A percentile compares a stretch with the other conserved stretches of the same genome.
phyloP scores from a whole-genome alignment of 2,888 invertebrate genomes.

The Ferrisia virgata region DNA sequence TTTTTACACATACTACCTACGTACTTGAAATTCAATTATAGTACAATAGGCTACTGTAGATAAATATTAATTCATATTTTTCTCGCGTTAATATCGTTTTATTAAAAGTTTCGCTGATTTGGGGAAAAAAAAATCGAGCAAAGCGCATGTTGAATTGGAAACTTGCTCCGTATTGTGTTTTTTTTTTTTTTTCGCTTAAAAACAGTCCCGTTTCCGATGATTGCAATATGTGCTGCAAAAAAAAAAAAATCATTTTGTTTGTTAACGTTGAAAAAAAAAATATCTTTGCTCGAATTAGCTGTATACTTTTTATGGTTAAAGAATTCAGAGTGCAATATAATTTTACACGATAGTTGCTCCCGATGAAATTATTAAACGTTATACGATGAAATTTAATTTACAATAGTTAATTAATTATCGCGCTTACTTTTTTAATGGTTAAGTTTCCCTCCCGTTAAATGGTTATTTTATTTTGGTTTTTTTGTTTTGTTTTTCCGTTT shows the following conservation, averaged over 20 bases:
- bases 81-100: neutral
- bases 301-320: neutral
- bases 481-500: neutral
- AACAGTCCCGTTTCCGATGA: neutral
- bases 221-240: neutral
- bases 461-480: neutral
- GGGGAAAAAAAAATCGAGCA: neutral
- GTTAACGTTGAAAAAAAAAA: neutral
- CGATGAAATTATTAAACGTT: neutral
- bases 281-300: conserved; percentile 8
- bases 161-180: no score
- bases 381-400: conserved; percentile 9
- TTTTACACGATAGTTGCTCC: neutral
- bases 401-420: conserved; percentile 5
- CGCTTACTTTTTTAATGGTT: conserved; percentile 13
- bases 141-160: neutral
- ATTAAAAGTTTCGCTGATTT: neutral
- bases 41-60: neutral
- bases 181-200: neutral
- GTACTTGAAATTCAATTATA: neutral
- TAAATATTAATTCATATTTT: neutral
- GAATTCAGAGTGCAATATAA: conserved; percentile 2
- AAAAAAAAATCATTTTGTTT: neutral
- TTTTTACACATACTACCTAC: neutral
- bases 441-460: neutral